These are phyloP conservation scores for human DNA, from an alignment of 2,113 vertebrate genomes.

Conservation along the genomic window GRCh38 chr15:77768001-77768500, in stretches of 20 bases:
- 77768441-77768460: not conserved
- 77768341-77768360: not conserved
- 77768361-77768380: not conserved
- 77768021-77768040: not conserved
- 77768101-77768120: not conserved
- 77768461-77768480: conserved; percentile 44
- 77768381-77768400: not conserved
- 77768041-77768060: not conserved
- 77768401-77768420: not conserved
- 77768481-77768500: conserved; percentile 43
- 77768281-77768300: not conserved
- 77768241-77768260: not conserved
- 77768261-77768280: not conserved
- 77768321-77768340: not conserved
- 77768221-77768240: not conserved
- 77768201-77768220: not conserved
- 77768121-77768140: not conserved
- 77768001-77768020: not conserved
- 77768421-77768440: not conserved
- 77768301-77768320: not conserved
- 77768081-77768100: not conserved
- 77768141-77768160: not conserved
- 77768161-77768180: not conserved
- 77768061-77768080: not conserved
- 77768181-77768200: not conserved